Percentiles rank a stretch among this genome's conserved stretches.
These are phyloP conservation scores for Parotia lawesii DNA, from an alignment of 2,113 vertebrate genomes.

Conservation along the genomic window DNA sequence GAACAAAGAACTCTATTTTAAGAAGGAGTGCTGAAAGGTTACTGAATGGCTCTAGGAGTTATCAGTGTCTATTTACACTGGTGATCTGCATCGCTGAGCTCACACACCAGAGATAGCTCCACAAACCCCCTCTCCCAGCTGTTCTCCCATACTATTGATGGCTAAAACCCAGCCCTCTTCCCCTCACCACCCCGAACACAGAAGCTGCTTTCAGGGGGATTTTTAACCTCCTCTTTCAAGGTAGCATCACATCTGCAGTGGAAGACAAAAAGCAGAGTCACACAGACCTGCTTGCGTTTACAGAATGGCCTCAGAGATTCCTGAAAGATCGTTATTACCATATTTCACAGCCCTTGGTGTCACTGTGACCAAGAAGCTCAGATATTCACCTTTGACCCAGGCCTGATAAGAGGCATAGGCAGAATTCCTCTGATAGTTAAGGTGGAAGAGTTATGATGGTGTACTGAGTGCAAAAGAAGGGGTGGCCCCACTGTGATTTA, in stretches of 20 bases:
- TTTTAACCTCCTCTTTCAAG: background rate
- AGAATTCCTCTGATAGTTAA: conserved; percentile 60
- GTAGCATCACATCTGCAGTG: background rate
- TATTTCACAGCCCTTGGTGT: conserved; percentile 57
- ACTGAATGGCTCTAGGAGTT: conserved; percentile 1
- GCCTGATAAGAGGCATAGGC: conserved; percentile 40
- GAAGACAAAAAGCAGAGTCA: conserved; percentile 19
- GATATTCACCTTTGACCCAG: conserved; percentile 48
- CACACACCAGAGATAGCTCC: background rate
- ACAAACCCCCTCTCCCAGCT: background rate
- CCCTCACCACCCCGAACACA: background rate
- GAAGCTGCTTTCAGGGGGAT: background rate
- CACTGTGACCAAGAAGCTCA: background rate
- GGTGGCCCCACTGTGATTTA: conserved; percentile 39
- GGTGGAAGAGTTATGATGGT: conserved; percentile 46
- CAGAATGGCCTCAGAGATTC: background rate
- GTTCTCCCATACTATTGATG: background rate
- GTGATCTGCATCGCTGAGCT: background rate
- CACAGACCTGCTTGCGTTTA: background rate
- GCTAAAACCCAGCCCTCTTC: background rate
- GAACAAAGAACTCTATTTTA: conserved; percentile 39
- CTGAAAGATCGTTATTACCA: background rate
- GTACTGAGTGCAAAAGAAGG: conserved; percentile 15
- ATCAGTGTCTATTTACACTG: conserved; percentile 38
- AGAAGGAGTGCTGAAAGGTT: background rate